Percentiles rank a stretch among this genome's conserved stretches.
These are phyloP conservation scores for Polyodon spathula DNA, from an alignment of 2,113 vertebrate species.

Conservation along the genomic window DNA sequence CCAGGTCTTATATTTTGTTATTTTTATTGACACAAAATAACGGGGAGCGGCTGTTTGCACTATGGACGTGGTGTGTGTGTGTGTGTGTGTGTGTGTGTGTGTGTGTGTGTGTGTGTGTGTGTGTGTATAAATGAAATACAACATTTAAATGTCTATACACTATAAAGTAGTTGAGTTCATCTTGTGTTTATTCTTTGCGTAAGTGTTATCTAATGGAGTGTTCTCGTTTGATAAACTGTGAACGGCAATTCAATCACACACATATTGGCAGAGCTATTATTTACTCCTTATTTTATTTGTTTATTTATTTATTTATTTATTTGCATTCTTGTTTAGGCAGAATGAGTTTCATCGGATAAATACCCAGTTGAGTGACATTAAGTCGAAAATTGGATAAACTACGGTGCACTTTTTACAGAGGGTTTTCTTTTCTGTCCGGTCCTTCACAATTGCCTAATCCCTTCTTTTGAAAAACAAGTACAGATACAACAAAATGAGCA, in stretches of 20 bases:
- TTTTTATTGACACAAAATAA: too few species aligned
- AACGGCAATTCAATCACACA: too few species aligned
- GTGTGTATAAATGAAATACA: too few species aligned
- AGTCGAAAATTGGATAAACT: conserved; percentile 99
- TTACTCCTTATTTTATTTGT: not conserved
- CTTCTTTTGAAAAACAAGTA: conserved; percentile 64
- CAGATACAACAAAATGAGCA: conserved; percentile 17
- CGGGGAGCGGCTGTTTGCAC: too few species aligned
- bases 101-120: too few species aligned
- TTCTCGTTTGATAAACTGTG: too few species aligned
- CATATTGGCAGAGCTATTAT: too few species aligned
- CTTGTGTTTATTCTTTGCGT: too few species aligned
- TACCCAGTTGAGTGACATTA: conserved; percentile 97
- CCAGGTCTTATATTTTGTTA: too few species aligned
- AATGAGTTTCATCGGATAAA: conserved; percentile 66
- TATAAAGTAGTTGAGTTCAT: too few species aligned
- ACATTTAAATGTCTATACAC: too few species aligned
- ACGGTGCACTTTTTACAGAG: conserved; percentile 87
- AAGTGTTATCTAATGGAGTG: too few species aligned
- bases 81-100: conserved; percentile 50
- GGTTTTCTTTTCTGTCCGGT: conserved; percentile 81
- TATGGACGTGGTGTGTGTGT: conserved; percentile 55
- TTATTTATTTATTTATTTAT: conserved; percentile 15
- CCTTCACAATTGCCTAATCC: conserved; percentile 94
- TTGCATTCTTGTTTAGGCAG: conserved; percentile 28